phyloP scores from a whole-genome alignment of 2,888 invertebrate genomes.

The Capitulum mitella region DNA sequence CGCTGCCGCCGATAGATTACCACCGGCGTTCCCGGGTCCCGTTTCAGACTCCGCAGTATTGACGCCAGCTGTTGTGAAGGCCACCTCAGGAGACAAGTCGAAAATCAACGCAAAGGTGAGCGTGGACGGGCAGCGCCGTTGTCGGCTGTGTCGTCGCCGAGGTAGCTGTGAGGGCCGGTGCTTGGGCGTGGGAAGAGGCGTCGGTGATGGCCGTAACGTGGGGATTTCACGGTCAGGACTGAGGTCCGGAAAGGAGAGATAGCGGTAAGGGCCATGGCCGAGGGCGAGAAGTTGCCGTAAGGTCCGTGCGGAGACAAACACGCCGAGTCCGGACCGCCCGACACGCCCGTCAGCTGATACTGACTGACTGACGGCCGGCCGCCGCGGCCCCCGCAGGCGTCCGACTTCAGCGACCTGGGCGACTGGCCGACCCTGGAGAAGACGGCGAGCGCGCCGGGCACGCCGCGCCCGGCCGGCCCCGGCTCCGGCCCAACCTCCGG shows the following conservation, averaged over 20 bases:
- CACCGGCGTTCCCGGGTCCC: too few relatives aligned
- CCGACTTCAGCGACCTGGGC: constrained; percentile 77
- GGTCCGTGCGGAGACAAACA: too few relatives aligned
- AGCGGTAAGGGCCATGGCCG: too few relatives aligned
- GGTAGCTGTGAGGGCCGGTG: too few relatives aligned
- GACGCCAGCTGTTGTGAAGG: constrained; percentile 47
- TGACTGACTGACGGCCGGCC: not conserved
- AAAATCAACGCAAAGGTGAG: constrained; percentile 51
- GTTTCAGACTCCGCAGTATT: constrained; percentile 28
- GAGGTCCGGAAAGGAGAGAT: too few relatives aligned
- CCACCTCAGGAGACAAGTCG: constrained; percentile 47
- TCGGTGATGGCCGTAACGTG: not conserved
- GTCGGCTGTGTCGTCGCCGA: not conserved
- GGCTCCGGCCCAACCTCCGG: not conserved
- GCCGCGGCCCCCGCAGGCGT: constrained; percentile 53
- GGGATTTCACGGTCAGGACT: too few relatives aligned
- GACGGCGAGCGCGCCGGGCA: constrained; percentile 16
- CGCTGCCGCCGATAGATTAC: too few relatives aligned
- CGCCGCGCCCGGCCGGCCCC: constrained; percentile 28
- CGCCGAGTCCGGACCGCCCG: too few relatives aligned
- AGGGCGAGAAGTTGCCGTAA: too few relatives aligned
- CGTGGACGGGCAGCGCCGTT: not conserved
- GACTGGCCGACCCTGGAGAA: constrained; percentile 83
- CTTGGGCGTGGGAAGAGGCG: too few relatives aligned
- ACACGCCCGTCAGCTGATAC: too few relatives aligned